A percentile compares a stretch with the other conserved stretches of the same genome.
These are phyloP conservation scores for Macrosteles quadrilineatus DNA, from an alignment of 1,140 invertebrate genomes.

Conservation along the genomic window DNA sequence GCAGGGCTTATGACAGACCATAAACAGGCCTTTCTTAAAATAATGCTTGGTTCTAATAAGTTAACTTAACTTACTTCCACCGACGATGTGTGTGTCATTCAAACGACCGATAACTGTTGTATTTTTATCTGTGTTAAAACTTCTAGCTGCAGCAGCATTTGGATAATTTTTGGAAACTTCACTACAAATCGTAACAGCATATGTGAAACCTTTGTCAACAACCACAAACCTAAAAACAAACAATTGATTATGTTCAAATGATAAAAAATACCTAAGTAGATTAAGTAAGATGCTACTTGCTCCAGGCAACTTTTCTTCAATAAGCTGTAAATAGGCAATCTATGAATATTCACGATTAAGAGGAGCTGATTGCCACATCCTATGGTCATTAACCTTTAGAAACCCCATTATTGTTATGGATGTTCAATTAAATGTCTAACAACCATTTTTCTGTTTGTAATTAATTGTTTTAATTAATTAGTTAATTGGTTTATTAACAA, in stretches of 20 bases:
- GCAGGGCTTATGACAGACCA: no score
- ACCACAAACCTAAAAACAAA: constrained; percentile 2
- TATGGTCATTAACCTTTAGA: neutral
- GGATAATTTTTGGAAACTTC: constrained; percentile 15
- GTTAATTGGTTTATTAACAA: no score
- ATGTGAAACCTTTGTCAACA: neutral
- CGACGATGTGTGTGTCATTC: constrained; percentile 30
- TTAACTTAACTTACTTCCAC: constrained; percentile 32
- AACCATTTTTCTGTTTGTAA: no score
- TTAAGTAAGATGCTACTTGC: neutral
- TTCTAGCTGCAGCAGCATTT: neutral
- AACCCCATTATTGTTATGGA: no score
- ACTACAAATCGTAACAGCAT: constrained; percentile 14
- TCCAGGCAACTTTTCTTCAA: neutral
- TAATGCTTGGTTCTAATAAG: no score
- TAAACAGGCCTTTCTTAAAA: no score
- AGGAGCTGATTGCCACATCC: neutral
- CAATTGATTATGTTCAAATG: neutral
- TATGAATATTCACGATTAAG: neutral
- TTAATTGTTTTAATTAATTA: no score
- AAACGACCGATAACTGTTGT: constrained; percentile 24
- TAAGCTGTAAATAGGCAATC: neutral
- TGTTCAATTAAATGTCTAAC: no score
- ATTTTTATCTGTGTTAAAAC: neutral
- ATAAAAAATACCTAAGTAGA: neutral